phyloP scores from a whole-genome alignment of 2,888 invertebrate genomes.

The Euclidia mi region DNA sequence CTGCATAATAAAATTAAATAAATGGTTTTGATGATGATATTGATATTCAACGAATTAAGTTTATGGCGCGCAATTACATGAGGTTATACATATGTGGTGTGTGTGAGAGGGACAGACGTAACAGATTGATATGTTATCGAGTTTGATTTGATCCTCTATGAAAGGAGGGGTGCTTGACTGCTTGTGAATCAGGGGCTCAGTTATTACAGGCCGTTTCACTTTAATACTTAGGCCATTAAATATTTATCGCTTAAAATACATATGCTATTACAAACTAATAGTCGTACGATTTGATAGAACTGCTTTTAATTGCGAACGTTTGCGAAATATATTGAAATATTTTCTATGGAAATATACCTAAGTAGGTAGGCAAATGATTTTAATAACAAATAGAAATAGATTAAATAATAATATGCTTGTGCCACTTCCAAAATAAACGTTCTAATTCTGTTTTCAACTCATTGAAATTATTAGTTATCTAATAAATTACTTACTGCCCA shows the following conservation, averaged over 20 bases:
- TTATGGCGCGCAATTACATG: slow-evolving; percentile 22
- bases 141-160: slow-evolving; percentile 44
- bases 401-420: no score
- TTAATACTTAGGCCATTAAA: background rate
- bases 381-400: no score
- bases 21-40: slow-evolving; percentile 21
- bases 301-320: no score
- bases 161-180: slow-evolving; percentile 49
- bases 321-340: no score
- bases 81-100: background rate
- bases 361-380: no score
- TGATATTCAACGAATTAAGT: slow-evolving; percentile 38
- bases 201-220: background rate
- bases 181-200: slow-evolving; percentile 12
- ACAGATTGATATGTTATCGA: slow-evolving; percentile 32
- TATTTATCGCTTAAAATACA: slow-evolving; percentile 20
- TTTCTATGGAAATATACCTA: no score
- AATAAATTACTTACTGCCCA: no score
- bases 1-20: slow-evolving; percentile 20
- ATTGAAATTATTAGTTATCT: no score
- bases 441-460: no score
- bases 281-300: no score
- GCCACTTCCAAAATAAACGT: no score
- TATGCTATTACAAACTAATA: background rate
- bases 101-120: slow-evolving; percentile 10